phyloP scores from a whole-genome alignment of 2,888 invertebrate genomes.

The Heliconius ismenius region DNA sequence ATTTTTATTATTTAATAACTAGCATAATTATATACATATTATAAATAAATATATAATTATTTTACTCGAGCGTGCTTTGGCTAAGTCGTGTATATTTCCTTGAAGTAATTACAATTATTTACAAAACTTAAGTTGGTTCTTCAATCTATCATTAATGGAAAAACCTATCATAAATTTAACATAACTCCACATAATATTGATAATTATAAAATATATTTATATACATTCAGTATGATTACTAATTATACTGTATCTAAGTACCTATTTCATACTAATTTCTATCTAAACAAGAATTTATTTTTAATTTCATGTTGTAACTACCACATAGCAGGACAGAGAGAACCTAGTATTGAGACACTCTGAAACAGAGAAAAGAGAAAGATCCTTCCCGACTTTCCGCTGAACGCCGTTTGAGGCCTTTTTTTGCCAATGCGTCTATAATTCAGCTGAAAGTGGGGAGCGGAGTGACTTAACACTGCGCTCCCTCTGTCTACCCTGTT shows the following conservation, averaged over 20 bases:
- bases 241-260: neutral
- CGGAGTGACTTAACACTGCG: too few species aligned
- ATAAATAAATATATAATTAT: neutral
- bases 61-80: too few species aligned
- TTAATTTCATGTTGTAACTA: neutral
- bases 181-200: neutral
- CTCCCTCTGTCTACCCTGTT: too few species aligned
- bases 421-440: too few species aligned
- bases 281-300: neutral
- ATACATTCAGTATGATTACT: neutral
- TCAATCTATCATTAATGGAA: conserved; percentile 14
- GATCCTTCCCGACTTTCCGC: too few species aligned
- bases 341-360: too few species aligned
- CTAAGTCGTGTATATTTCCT: conserved; percentile 4
- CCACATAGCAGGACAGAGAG: too few species aligned
- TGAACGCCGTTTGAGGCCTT: too few species aligned
- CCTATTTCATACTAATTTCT: neutral
- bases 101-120: conserved; percentile 18
- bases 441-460: too few species aligned
- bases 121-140: conserved; percentile 1
- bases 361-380: too few species aligned
- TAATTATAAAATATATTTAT: conserved; percentile 2
- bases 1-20: neutral
- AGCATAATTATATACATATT: neutral
- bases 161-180: conserved; percentile 22